Base-by-base conservation (phyloP, 2,888 invertebrate genomes). In the Athalia circularis region DNA sequence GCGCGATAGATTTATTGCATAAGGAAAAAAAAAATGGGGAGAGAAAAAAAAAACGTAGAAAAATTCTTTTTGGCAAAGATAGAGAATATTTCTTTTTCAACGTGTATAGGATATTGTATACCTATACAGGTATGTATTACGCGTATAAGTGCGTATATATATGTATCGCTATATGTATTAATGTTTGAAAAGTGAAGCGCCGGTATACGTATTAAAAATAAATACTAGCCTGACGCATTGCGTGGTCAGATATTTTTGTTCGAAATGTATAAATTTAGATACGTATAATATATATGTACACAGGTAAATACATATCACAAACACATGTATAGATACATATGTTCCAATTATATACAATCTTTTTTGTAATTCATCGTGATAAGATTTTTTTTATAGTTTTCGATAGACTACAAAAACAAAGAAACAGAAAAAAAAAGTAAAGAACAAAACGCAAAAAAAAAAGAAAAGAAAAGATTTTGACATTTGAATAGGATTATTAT, bases 141-240 rank as follows among this genome's bases (percentile, higher is more conserved):
- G 5, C 54, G 3, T 54, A 13, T 15, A n/a, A n/a, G n/a, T n/a
- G n/a, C n/a, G n/a, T n/a, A n/a, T n/a, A n/a, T n/a, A n/a, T n/a
- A n/a, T n/a, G n/a, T n/a, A n/a, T n/a, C n/a, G n/a, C n/a, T n/a
- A n/a, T n/a, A n/a, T n/a, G n/a, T 13, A 4, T 6, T 13, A 29
- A n/a, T 3, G 9, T 54, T 54, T n/a, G 62, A 11, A 7, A 13
- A 62, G 45, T 15, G 67, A 67, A 50, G 67, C 67, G 67, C 67
- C 64, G 15, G 6, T 43, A 61, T 11, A n/a, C 61, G 48, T 75
- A 52, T 75, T 64, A 64, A 75, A 75, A 75, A 75, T 75, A 75
- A 75, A 75, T 64, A 64, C 75, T 64, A 48, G 75, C 47, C 57
- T 75, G 75, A 75, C 75, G 75, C 75, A 75, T 75, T 50, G 43